Base-by-base conservation (phyloP, 2,113 vertebrate species). In the Choloepus hoffmanni region DNA sequence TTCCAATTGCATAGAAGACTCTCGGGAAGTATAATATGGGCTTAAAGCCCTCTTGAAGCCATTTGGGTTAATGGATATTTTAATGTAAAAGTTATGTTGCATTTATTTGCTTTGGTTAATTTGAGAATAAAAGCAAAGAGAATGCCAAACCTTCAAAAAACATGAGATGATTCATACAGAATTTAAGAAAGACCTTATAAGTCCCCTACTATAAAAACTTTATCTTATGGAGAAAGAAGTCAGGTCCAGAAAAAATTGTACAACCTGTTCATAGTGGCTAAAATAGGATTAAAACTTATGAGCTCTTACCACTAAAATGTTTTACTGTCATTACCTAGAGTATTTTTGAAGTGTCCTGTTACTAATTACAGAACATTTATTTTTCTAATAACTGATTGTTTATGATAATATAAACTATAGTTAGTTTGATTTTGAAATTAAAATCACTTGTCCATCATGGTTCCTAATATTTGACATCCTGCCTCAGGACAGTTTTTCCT, bases 11-110 rank as follows among this genome's bases (percentile, higher is more conserved):
- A 55, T 36, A 74, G 43, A 74, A 55, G 87, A n/a, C 85, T 96
- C 40, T 12, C 77, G 50, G n/a, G 62, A 60, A 74, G 58, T 48
- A 43, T 1, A 6, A 30, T 36, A 28, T 16, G 16, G 23, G 58
- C 26, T 9, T 40, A 28, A 89, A 45, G 62, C 11, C 24, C 45
- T 77, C 55, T 60, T 50, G 85, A 90, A 95, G 68, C 30, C 68
- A 33, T 55, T 90, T 97, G 62, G 85, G 48, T 95, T 81, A 91
- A 79, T 77, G 23, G 89, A 65, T 95, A 79, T 89, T 81, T 93
- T 81, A 67, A 58, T 95, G 13, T 81, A 50, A 85, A 74, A 87
- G 30, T 55, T 94, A 21, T 40, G 0, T 68, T 76, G 10, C 2
- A 36, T 36, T 36, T 36, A 62, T 60, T 85, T 94, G 74, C 13